Evolutionary conservation across 2,888 invertebrate species (phyloP).

Genomic region (Oscheius onirici): DNA sequence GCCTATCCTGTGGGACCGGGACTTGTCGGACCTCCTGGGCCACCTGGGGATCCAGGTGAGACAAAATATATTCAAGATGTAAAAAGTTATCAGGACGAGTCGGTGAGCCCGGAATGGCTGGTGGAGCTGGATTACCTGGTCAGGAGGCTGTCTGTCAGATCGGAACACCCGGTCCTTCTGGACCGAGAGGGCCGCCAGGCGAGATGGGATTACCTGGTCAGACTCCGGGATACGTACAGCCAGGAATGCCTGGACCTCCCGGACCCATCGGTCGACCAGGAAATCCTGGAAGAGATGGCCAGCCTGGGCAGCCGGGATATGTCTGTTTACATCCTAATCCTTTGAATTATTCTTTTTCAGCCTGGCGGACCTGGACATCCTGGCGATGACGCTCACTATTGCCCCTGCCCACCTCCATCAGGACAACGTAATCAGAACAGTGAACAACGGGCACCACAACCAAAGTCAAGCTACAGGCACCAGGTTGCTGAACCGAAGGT

Average conservation of each 20-base stretch:
- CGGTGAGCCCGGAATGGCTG: slow-evolving; percentile 10
- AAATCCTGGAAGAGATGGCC: slow-evolving; percentile 12
- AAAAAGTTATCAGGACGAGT: background rate
- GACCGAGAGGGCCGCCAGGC: background rate
- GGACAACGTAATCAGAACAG: background rate
- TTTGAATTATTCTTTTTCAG: background rate
- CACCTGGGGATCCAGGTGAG: slow-evolving; percentile 2
- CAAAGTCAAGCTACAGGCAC: background rate
- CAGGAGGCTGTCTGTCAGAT: slow-evolving; percentile 14
- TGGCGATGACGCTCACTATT: slow-evolving; percentile 19
- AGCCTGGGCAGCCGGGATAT: slow-evolving; percentile 17
- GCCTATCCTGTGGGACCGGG: background rate
- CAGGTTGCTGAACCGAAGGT: background rate
- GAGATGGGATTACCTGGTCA: slow-evolving; percentile 7
- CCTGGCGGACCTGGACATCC: slow-evolving; percentile 10
- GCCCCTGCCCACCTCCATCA: slow-evolving; percentile 15
- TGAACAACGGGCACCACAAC: background rate
- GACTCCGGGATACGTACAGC: slow-evolving; percentile 1
- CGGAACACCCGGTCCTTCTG: background rate
- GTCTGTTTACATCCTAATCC: background rate
- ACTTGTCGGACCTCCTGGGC: background rate
- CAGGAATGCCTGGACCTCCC: slow-evolving; percentile 2
- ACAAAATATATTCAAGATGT: background rate
- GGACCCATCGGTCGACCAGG: slow-evolving; percentile 1
- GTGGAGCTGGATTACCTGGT: slow-evolving; percentile 16